These are phyloP conservation scores for Cynopterus brachyotis DNA, from an alignment of 2,113 vertebrate genomes.

Conservation along the genomic window DNA sequence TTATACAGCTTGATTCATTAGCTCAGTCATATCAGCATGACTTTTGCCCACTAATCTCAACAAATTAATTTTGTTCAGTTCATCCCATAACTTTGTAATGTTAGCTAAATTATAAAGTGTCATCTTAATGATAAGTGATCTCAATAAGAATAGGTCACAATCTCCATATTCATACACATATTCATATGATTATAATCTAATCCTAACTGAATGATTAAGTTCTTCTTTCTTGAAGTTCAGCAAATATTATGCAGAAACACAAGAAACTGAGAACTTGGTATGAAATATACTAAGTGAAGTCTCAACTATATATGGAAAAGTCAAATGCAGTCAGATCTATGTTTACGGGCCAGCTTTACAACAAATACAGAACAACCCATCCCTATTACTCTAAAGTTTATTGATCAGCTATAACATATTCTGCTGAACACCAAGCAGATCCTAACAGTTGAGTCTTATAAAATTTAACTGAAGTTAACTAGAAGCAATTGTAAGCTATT, in stretches of 20 bases:
- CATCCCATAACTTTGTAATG: neutral
- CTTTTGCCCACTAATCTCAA: neutral
- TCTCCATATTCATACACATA: neutral
- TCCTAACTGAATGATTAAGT: neutral
- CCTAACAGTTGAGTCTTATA: neutral
- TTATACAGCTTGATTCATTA: conserved; percentile 29
- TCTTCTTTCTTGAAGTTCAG: neutral
- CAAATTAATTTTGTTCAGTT: conserved; percentile 32
- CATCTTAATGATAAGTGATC: neutral
- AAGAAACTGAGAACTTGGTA: neutral
- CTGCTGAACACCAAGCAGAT: neutral
- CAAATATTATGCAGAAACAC: neutral
- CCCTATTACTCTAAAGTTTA: neutral
- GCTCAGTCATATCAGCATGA: neutral
- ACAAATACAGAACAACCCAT: neutral
- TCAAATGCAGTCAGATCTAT: neutral
- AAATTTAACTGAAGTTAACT: neutral
- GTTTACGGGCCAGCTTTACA: neutral
- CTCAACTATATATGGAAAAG: neutral
- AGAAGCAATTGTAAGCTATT: neutral
- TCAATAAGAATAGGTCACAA: neutral
- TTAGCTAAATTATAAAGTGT: conserved; percentile 11
- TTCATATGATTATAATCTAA: conserved; percentile 11
- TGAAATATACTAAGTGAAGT: neutral
- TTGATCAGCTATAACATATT: neutral